Conservation (phyloP, 2,113 vertebrate species). For the Octodon degus region DNA sequence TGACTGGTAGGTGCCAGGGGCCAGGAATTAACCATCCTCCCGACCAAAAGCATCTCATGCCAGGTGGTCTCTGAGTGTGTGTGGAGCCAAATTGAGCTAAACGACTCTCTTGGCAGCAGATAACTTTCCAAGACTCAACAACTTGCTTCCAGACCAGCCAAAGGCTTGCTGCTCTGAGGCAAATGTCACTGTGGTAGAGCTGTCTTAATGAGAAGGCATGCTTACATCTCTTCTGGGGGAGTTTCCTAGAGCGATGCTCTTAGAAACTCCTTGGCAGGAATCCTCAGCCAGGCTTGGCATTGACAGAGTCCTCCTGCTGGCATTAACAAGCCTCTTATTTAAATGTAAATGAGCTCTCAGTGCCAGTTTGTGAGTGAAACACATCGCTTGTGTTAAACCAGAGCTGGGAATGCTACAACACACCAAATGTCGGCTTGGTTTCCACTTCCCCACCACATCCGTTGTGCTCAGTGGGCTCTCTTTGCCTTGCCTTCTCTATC, state of each 20-base stretch:
- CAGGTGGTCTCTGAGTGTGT: conserved; percentile 66
- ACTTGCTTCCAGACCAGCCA: conserved; percentile 74
- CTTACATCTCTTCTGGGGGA: conserved; percentile 86
- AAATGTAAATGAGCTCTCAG: conserved; percentile 89
- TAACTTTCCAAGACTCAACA: conserved; percentile 69
- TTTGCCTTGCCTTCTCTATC: conserved; percentile 58
- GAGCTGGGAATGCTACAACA: conserved; percentile 84
- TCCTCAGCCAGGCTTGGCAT: conserved; percentile 88
- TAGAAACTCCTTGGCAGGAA: conserved; percentile 90
- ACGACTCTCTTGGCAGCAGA: conserved; percentile 68
- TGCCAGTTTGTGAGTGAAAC: conserved; percentile 89
- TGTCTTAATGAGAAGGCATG: conserved; percentile 82
- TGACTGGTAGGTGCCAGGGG: neutral
- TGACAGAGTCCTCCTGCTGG: conserved; percentile 88
- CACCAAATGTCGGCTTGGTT: conserved; percentile 80
- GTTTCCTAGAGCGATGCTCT: conserved; percentile 91
- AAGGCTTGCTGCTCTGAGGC: conserved; percentile 76
- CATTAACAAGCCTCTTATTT: conserved; percentile 89
- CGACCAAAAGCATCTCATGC: neutral
- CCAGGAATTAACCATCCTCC: neutral
- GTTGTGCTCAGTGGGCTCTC: conserved; percentile 30
- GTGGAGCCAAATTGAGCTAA: conserved; percentile 54
- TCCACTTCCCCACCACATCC: conserved; percentile 76
- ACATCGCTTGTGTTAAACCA: conserved; percentile 89
- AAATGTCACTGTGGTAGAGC: conserved; percentile 79